phyloP scores from a whole-genome alignment of 2,888 invertebrate genomes.

The Calephelis perditalis region DNA sequence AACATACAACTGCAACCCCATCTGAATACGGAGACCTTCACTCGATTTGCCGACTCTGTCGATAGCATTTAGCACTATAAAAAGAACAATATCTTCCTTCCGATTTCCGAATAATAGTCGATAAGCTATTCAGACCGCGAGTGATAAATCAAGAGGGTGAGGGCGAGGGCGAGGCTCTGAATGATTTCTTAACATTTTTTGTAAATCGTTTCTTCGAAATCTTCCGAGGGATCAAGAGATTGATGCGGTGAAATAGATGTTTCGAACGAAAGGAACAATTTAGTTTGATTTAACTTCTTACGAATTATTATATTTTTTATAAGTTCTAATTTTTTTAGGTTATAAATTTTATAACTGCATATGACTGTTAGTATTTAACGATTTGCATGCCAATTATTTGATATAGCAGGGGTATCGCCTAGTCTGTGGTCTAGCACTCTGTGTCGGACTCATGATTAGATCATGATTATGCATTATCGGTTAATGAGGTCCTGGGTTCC shows the following conservation, averaged over 20 bases:
- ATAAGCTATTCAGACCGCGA: constrained; percentile 2
- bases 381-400: too few species aligned
- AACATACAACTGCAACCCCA: too few species aligned
- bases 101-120: not conserved
- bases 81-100: constrained; percentile 5
- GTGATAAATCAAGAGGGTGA: constrained; percentile 6
- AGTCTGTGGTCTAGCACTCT: too few species aligned
- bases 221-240: constrained; percentile 6
- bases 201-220: constrained; percentile 7
- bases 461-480: too few species aligned
- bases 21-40: too few species aligned
- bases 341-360: too few species aligned
- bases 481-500: too few species aligned
- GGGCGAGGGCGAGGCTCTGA: not conserved
- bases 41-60: too few species aligned
- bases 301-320: not conserved
- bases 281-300: not conserved
- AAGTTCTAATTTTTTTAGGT: too few species aligned
- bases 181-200: constrained; percentile 9
- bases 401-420: too few species aligned
- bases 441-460: too few species aligned
- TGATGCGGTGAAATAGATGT: constrained; percentile 6
- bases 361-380: too few species aligned
- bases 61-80: not conserved
- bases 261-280: constrained; percentile 2